phyloP scores from a whole-genome alignment of 2,113 vertebrate genomes.

The Sclerurus mexicanus region DNA sequence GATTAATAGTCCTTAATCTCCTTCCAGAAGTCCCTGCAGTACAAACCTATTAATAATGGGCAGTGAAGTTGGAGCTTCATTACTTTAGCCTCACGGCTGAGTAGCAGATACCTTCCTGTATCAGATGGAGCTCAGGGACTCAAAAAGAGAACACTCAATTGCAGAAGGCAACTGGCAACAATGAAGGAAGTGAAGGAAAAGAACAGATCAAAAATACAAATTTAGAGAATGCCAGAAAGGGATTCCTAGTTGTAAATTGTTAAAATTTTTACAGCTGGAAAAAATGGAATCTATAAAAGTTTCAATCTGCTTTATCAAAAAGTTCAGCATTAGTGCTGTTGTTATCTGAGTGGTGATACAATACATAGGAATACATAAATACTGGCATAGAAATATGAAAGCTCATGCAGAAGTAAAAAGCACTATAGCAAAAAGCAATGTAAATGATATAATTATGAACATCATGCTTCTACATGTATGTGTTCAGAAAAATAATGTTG shows the following conservation, averaged over 20 bases:
- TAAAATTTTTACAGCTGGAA: neutral
- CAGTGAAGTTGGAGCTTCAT: neutral
- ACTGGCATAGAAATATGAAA: neutral
- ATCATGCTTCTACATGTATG: neutral
- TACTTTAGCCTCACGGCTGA: neutral
- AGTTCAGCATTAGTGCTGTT: neutral
- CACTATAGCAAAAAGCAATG: neutral
- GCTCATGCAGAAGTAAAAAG: neutral
- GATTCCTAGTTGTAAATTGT: neutral
- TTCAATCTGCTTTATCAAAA: neutral
- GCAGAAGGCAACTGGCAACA: neutral
- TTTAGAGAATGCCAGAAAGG: neutral
- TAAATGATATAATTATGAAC: neutral
- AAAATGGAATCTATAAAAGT: neutral
- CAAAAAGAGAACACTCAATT: neutral
- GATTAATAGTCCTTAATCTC: conserved; percentile 42
- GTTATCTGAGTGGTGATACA: neutral
- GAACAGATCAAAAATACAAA: neutral
- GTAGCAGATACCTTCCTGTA: neutral
- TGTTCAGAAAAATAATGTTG: neutral
- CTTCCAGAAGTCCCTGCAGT: neutral
- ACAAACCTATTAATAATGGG: conserved; percentile 14
- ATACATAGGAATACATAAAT: neutral
- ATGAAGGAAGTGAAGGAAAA: neutral
- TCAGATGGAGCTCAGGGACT: neutral